Base-by-base conservation (phyloP, 2,797 vertebrate species). In the Cyprinodon diabolis region DNA sequence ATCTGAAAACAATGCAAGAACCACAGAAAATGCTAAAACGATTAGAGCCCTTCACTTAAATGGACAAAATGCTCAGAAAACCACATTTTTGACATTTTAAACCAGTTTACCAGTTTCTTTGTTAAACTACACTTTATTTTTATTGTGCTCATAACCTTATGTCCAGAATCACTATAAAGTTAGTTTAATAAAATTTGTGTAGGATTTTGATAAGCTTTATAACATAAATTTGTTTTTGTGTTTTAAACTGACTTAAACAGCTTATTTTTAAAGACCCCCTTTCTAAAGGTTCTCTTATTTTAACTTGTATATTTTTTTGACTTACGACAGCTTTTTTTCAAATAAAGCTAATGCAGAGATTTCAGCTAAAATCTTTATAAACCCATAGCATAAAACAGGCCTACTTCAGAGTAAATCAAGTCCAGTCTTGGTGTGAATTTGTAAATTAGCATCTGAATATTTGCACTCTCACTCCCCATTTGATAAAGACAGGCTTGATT, bases 361-460 rank as follows among this genome's bases (percentile, higher is more conserved):
- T 58, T 23, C 57, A 17, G 57, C 5, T 17, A 58, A 58, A n/a
- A 43, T 43, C 21, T 2, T 51, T 2, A 10, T 40, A 4, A 43
- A 1, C 30, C 6, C 4, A 5, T 43, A n/a, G 21, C 4, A n/a
- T n/a, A 12, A 43, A 63, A 11, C 60, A 45, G 13, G 60, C n/a
- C 21, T 1, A n/a, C 37, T n/a, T n/a, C 60, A 43, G 37, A 2
- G 60, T 63, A 63, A 4, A 43, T 63, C 37, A 63, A 63, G 21
- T 43, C 37, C 21, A 19, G 25, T 52, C 66, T 37, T 37, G 25
- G 13, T 68, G 19, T 11, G 21, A 10, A n/a, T 52, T n/a, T 56
- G n/a, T 25, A 57, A 25, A 30, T 43, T 23, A 52, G 15, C 77
- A 4, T n/a, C 67, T 62, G 60, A 77, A 60, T 23, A 23, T 54